Evolutionary conservation across 2,113 vertebrate species (phyloP).

Genomic region (Dolichallabes microphthalmus): DNA sequence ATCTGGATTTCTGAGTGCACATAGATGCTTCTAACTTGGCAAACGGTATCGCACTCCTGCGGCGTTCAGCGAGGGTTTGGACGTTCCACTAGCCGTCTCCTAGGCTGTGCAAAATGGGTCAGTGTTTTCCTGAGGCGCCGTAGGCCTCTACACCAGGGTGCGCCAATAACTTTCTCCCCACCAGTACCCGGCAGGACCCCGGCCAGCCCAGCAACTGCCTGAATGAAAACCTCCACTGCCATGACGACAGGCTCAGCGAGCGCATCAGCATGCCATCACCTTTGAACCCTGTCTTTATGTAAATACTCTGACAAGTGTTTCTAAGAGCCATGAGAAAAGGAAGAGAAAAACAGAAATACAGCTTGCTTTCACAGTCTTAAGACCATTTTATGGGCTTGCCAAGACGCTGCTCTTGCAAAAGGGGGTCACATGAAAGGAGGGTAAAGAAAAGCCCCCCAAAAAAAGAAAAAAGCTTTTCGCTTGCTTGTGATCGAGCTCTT

Average conservation of each 20-base stretch:
- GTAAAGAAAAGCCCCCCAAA: conserved; percentile 58
- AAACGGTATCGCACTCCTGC: not conserved
- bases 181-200: conserved; percentile 71
- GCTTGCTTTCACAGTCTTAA: conserved; percentile 62
- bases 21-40: conserved; percentile 11
- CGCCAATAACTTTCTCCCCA: conserved; percentile 67
- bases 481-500: conserved; percentile 70
- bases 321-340: conserved; percentile 49
- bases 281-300: conserved; percentile 71
- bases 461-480: conserved; percentile 64
- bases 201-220: conserved; percentile 65
- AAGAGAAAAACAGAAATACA: conserved; percentile 38
- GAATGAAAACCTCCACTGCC: conserved; percentile 71
- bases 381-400: conserved; percentile 64
- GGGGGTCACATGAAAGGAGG: conserved; percentile 44
- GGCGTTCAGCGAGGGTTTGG: not conserved
- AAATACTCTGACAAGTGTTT: conserved; percentile 63
- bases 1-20: not conserved
- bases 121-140: conserved; percentile 61
- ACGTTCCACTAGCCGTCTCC: conserved; percentile 46
- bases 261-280: conserved; percentile 61
- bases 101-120: conserved; percentile 62
- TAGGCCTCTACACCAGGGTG: conserved; percentile 63
- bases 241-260: conserved; percentile 67
- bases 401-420: conserved; percentile 64